Evolutionary conservation across 2,888 invertebrate species (phyloP).

Genomic region (Allygus modestus): DNA sequence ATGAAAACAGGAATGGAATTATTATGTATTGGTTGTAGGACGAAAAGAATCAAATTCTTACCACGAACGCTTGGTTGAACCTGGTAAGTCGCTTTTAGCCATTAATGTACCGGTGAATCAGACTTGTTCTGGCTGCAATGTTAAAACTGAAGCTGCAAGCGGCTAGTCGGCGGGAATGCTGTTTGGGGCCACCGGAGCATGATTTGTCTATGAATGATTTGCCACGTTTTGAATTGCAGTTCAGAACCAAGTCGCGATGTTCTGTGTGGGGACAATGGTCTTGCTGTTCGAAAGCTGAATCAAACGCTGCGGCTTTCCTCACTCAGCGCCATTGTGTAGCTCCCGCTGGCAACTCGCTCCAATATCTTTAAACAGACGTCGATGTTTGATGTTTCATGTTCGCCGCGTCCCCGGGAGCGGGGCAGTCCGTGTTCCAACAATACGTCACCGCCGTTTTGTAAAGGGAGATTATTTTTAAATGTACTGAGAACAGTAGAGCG

Average conservation of each 20-base stretch:
- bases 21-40: constrained; percentile 85
- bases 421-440: too few relatives aligned
- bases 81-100: constrained; percentile 75
- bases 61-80: constrained; percentile 80
- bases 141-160: background rate
- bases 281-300: too few relatives aligned
- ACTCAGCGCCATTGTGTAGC: background rate
- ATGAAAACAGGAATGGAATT: background rate
- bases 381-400: background rate
- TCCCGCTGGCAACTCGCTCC: background rate
- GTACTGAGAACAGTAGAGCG: too few relatives aligned
- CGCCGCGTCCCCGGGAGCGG: background rate
- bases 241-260: background rate
- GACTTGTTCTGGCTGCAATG: constrained; percentile 29
- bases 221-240: constrained; percentile 5
- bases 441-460: too few relatives aligned
- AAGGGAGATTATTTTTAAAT: too few relatives aligned
- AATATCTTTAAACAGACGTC: background rate
- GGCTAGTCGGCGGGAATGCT: background rate
- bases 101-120: constrained; percentile 10
- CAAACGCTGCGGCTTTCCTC: background rate
- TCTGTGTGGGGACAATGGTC: background rate
- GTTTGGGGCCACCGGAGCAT: background rate
- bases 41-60: constrained; percentile 91
- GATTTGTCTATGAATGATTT: background rate